Conservation (phyloP, 2,888 invertebrate genomes). For the Oeneis ivallda region DNA sequence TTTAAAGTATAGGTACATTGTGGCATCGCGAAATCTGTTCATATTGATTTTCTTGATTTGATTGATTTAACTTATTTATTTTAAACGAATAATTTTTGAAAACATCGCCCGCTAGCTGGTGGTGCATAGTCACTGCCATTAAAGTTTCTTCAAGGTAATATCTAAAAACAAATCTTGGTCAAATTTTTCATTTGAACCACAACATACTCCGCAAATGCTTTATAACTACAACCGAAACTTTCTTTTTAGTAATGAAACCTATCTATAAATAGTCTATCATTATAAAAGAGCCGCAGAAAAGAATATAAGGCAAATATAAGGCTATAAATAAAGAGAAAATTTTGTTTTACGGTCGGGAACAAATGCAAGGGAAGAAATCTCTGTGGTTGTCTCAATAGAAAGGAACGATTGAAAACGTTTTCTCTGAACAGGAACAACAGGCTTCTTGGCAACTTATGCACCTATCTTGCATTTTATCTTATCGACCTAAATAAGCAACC, state of each 20-base stretch:
- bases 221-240: not conserved
- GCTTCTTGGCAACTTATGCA: not conserved
- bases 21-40: too few species aligned
- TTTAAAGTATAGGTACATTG: too few species aligned
- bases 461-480: too few species aligned
- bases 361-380: constrained; percentile 50
- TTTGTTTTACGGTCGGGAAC: constrained; percentile 51
- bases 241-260: too few species aligned
- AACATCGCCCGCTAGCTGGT: too few species aligned
- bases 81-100: too few species aligned
- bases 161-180: constrained; percentile 9
- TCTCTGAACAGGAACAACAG: not conserved
- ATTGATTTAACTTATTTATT: too few species aligned
- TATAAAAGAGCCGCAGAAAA: constrained; percentile 46
- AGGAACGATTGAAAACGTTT: constrained; percentile 57
- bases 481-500: too few species aligned
- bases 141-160: not conserved
- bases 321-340: constrained; percentile 58
- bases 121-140: too few species aligned
- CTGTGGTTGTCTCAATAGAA: constrained; percentile 46
- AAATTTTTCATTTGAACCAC: constrained; percentile 9
- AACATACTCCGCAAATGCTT: not conserved
- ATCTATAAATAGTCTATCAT: too few species aligned
- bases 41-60: too few species aligned
- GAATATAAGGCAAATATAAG: constrained; percentile 46